These are phyloP conservation scores for Zoanthus solanderi DNA, from an alignment of 92 coral and sea anemone genomes.

Conservation along the genomic window DNA sequence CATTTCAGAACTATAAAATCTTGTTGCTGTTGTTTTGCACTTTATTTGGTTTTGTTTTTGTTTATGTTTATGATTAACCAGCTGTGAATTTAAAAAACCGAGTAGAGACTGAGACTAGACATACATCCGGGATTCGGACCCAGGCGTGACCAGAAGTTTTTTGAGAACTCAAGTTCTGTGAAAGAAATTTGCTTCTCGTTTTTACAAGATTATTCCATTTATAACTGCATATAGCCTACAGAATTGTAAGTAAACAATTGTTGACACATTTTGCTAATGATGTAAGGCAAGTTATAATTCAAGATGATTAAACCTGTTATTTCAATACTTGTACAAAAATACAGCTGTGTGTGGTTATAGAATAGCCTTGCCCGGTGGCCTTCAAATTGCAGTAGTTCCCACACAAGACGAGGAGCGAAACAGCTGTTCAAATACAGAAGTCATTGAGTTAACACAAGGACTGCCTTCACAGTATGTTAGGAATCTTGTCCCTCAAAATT, in stretches of 20 bases:
- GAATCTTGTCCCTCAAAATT: too few relatives aligned
- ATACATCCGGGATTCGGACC: slow-evolving; percentile 12
- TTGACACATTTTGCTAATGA: slow-evolving; percentile 4
- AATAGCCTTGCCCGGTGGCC: slow-evolving; percentile 22
- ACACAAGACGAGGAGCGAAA: slow-evolving; percentile 24
- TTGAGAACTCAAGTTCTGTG: slow-evolving; percentile 4
- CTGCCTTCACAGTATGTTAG: too few relatives aligned
- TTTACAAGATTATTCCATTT: slow-evolving; percentile 9
- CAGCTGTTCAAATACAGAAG: neutral
- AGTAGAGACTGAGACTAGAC: neutral
- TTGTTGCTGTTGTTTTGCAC: neutral
- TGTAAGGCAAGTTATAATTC: slow-evolving; percentile 5
- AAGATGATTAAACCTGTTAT: slow-evolving; percentile 5
- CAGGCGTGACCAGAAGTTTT: neutral
- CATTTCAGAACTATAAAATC: too few relatives aligned
- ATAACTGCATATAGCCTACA: neutral
- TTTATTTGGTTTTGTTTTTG: neutral
- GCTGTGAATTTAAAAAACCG: neutral
- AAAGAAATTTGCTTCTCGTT: neutral
- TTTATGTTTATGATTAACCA: neutral
- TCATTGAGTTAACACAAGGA: too few relatives aligned
- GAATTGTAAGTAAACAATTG: neutral
- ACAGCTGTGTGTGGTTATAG: neutral
- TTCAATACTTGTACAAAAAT: neutral
- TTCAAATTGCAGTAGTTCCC: slow-evolving; percentile 18